Percentiles rank a stretch among this genome's conserved stretches.
Conservation (phyloP, 1,140 invertebrate species). For the Zophobas morio region DNA sequence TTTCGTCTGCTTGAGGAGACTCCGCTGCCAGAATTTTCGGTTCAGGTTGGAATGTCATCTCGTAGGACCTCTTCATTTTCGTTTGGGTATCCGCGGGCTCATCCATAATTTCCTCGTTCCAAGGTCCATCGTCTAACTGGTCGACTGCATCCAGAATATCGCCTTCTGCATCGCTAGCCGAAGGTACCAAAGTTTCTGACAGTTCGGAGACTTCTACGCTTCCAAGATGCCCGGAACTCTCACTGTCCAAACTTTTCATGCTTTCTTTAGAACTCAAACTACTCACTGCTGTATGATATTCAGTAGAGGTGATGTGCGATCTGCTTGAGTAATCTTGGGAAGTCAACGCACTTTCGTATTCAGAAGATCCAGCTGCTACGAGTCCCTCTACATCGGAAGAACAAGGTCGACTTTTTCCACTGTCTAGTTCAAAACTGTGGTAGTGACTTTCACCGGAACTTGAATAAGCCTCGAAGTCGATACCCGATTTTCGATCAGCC, state of each 20-base stretch:
- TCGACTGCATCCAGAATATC: conserved; percentile 68
- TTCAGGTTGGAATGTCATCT: conserved; percentile 90
- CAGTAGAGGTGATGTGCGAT: conserved; percentile 80
- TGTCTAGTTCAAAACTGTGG: conserved; percentile 87
- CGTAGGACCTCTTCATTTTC: conserved; percentile 89
- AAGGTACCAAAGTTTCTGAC: conserved; percentile 91
- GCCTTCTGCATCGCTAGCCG: conserved; percentile 71
- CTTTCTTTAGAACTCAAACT: conserved; percentile 89
- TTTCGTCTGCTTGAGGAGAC: conserved; percentile 59
- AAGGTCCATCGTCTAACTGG: conserved; percentile 59
- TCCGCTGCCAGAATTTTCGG: conserved; percentile 67
- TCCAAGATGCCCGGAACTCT: conserved; percentile 89
- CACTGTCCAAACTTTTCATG: conserved; percentile 90
- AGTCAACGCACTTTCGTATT: conserved; percentile 90
- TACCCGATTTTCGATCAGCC: conserved; percentile 75
- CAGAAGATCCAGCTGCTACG: conserved; percentile 79
- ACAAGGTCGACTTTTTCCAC: conserved; percentile 81
- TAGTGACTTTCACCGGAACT: conserved; percentile 93
- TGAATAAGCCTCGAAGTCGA: conserved; percentile 82
- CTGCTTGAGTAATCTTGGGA: conserved; percentile 82
- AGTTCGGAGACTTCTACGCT: conserved; percentile 91
- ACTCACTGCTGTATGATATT: conserved; percentile 88
- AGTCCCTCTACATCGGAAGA: conserved; percentile 90
- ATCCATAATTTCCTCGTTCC: conserved; percentile 68
- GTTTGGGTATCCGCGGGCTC: conserved; percentile 69